These are phyloP conservation scores for Brachypodius melanocephalos DNA, from an alignment of 2,113 vertebrate genomes.

Conservation along the genomic window DNA sequence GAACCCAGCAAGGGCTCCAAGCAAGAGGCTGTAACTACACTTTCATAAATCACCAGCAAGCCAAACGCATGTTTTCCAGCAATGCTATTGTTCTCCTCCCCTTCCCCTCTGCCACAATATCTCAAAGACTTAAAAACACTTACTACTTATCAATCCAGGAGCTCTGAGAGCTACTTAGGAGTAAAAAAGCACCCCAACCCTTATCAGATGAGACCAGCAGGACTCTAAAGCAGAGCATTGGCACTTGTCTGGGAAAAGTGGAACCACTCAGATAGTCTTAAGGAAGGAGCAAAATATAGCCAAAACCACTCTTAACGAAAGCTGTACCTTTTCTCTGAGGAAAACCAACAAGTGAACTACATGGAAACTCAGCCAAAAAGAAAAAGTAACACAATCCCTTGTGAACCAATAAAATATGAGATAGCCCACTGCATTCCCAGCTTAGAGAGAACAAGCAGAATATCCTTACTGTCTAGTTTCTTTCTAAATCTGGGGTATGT, in stretches of 20 bases:
- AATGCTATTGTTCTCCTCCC: neutral
- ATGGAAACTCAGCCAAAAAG: neutral
- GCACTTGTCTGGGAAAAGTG: neutral
- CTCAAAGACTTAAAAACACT: neutral
- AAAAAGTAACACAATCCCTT: neutral
- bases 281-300: neutral
- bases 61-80: neutral
- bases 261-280: neutral
- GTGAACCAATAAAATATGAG: neutral
- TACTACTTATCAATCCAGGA: neutral
- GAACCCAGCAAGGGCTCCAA: neutral
- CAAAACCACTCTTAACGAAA: neutral
- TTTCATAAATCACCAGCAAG: neutral
- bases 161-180: neutral
- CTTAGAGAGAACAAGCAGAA: neutral
- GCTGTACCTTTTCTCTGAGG: neutral
- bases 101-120: neutral
- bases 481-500: neutral
- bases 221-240: neutral
- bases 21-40: neutral
- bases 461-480: neutral
- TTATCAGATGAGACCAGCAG: neutral
- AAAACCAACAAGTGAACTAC: neutral
- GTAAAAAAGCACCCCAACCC: neutral
- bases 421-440: neutral